Evolutionary conservation across 2,113 vertebrate genomes (phyloP), one percentile per base, ranked within the genome.

Genomic region (Chloropsis hardwickii): DNA sequence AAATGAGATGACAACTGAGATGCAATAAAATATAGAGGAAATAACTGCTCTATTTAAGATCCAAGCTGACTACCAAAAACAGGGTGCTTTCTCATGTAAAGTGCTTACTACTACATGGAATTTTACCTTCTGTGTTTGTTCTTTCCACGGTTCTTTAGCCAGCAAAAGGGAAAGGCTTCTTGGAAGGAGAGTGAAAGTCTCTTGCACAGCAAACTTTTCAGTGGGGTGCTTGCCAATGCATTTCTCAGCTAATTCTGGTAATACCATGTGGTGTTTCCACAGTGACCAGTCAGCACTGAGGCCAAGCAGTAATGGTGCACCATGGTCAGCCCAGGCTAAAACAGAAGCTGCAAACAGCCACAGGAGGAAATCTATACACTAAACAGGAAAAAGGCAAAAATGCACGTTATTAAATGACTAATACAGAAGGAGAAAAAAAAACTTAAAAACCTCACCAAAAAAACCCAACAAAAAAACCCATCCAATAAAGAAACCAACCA

Each of bases 81-180:
- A 0, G 19, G 2, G 9, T 53, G 10, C 18, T 51, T 78, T 86
- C 21, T 57, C 19, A 29, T 33, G 11, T 70, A 27, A 80, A 86
- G 50, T 31, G 39, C 29, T 81, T 87, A 85, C 20, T 8, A 35
- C 27, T 29, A 77, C 10, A 25, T 28, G 56, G 42, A 61, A 35
- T 56, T 95, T 96, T 96, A 99, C 99, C 98, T 99, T 99, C 84
- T 98, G 98, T 24, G 97, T 97, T 62, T 99, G 98, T 53, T 98
- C 97, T 94, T 98, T 99, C 99, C 99, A 99, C 0, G 99, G 99
- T 40, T 99, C 99, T 96, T 99, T 99, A 88, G 96, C 91, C 80
- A 99, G 97, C 35, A 99, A 98, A 47, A 98, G 94, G 12, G 86
- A 96, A 94, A 99, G 97, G 86, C 99, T 99, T 54, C 91, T 97